Conservation (phyloP, 1,140 invertebrate genomes). For the Papilio glaucus region DNA sequence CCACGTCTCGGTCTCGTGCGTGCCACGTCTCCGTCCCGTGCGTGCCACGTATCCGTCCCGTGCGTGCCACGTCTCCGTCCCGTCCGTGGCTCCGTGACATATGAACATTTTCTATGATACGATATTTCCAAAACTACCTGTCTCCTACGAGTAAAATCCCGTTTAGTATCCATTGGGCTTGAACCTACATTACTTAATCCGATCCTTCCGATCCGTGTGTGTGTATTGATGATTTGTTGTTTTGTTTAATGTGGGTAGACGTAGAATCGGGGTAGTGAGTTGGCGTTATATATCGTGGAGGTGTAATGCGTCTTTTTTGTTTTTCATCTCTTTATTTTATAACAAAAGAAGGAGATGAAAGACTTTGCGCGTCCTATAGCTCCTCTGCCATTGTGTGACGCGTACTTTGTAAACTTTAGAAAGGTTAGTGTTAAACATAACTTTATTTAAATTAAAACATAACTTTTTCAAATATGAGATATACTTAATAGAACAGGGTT, state of each 20-base stretch:
- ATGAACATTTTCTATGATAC: too few species aligned
- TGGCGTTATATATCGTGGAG: not conserved
- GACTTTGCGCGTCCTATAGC: not conserved
- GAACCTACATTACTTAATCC: not conserved
- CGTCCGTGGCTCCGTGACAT: too few species aligned
- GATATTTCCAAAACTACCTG: too few species aligned
- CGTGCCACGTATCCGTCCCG: too few species aligned
- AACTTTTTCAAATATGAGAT: too few species aligned
- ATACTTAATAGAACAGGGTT: too few species aligned
- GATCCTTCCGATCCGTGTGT: not conserved
- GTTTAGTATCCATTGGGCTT: too few species aligned
- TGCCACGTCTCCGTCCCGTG: too few species aligned
- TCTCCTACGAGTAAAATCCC: too few species aligned
- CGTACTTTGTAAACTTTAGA: slow-evolving; percentile 5
- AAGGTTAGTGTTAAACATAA: not conserved
- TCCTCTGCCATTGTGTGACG: not conserved
- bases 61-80: too few species aligned
- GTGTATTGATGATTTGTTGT: not conserved
- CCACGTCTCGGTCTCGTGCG: too few species aligned
- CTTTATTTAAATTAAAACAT: too few species aligned
- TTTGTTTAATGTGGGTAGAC: not conserved
- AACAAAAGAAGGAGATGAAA: not conserved
- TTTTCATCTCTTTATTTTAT: not conserved
- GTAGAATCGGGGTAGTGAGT: not conserved
- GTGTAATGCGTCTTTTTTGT: not conserved